Percentiles rank a stretch among this genome's conserved stretches.
Evolutionary conservation across 2,888 invertebrate species (phyloP).

Genomic region (Odontocerum albicorne): DNA sequence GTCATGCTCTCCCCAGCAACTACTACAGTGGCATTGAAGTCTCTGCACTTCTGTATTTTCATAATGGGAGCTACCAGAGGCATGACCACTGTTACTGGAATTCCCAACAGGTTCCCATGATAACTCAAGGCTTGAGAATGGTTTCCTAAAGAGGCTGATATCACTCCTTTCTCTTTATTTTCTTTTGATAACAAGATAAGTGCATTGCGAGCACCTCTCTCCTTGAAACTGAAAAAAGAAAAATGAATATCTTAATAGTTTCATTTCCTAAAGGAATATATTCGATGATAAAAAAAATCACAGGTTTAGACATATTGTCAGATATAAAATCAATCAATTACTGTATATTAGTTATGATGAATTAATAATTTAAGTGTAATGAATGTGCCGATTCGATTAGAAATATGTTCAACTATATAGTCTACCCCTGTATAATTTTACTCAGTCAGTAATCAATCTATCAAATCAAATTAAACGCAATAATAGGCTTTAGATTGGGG

Average conservation of each 20-base stretch:
- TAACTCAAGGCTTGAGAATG: constrained; percentile 84
- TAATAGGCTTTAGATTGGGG: no score
- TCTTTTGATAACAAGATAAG: constrained; percentile 73
- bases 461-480: no score
- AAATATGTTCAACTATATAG: no score
- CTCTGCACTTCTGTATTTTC: constrained; percentile 89
- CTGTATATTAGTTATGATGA: background rate
- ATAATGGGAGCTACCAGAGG: constrained; percentile 92
- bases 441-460: no score
- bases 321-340: no score
- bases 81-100: constrained; percentile 90
- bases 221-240: constrained; percentile 75
- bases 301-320: no score
- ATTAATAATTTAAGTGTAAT: background rate
- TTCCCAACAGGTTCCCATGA: constrained; percentile 70
- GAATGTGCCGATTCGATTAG: no score
- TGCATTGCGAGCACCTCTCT: constrained; percentile 89
- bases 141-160: constrained; percentile 92
- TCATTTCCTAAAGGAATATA: no score
- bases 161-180: constrained; percentile 75
- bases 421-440: no score
- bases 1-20: constrained; percentile 81
- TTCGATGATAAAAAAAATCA: no score
- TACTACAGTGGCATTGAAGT: constrained; percentile 83
- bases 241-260: no score